These are phyloP conservation scores for Poecilus cupreus DNA, from an alignment of 2,888 invertebrate genomes.

Conservation along the genomic window DNA sequence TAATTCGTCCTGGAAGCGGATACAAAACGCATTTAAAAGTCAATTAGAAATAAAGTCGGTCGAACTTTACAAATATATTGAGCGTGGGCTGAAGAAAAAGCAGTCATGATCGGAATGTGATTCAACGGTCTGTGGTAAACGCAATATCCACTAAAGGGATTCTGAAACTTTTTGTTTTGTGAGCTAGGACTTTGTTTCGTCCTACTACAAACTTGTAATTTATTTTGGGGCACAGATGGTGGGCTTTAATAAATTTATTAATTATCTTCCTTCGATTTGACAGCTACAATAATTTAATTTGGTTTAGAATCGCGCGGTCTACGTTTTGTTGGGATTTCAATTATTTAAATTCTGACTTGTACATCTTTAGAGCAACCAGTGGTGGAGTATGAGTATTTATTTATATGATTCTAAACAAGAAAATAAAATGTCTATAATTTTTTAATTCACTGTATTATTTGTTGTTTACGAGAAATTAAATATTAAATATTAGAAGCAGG, in stretches of 20 bases:
- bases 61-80: constrained; percentile 31
- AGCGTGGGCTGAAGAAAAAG: neutral
- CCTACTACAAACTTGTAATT: neutral
- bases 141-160: neutral
- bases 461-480: too few species aligned
- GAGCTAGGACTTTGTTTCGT: neutral
- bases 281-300: too few species aligned
- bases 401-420: too few species aligned
- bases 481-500: too few species aligned
- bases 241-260: neutral
- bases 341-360: too few species aligned
- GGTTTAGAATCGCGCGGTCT: too few species aligned
- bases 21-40: constrained; percentile 31
- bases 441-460: too few species aligned
- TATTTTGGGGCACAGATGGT: neutral
- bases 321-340: too few species aligned
- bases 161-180: neutral
- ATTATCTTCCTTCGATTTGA: neutral
- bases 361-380: too few species aligned
- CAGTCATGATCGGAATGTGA: neutral
- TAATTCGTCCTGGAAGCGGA: neutral
- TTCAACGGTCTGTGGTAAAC: neutral
- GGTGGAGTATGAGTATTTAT: too few species aligned
- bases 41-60: constrained; percentile 16
- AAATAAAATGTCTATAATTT: too few species aligned